A percentile compares a stretch with the other conserved stretches of the same genome.
phyloP scores from a whole-genome alignment of 2,888 invertebrate genomes.

The Polyommatus iphigenia region DNA sequence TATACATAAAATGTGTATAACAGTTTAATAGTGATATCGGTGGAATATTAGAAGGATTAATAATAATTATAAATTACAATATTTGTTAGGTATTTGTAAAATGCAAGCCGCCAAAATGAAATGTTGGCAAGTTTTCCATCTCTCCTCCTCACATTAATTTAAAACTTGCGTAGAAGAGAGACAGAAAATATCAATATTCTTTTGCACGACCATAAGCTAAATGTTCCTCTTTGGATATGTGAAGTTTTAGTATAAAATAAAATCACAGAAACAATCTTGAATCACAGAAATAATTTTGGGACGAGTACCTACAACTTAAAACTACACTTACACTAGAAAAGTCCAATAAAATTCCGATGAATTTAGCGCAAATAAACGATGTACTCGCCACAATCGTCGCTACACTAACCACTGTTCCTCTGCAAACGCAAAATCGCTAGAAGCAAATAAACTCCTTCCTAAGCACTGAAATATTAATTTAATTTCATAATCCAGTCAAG shows the following conservation, averaged over 20 bases:
- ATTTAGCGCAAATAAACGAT: slow-evolving; percentile 72
- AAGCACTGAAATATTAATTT: slow-evolving; percentile 8
- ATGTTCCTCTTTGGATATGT: slow-evolving; percentile 28
- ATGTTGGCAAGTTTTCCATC: not conserved
- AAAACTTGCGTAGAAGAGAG: not conserved
- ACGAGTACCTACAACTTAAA: slow-evolving; percentile 62
- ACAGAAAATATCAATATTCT: not conserved
- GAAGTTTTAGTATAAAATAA: not conserved
- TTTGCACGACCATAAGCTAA: slow-evolving; percentile 1
- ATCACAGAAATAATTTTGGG: slow-evolving; percentile 37
- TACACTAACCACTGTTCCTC: slow-evolving; percentile 37
- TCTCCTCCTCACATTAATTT: not conserved
- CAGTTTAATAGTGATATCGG: slow-evolving; percentile 2
- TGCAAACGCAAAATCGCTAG: slow-evolving; percentile 12
- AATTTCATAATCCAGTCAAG: slow-evolving; percentile 6
- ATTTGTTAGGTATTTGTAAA: not conserved
- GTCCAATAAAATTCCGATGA: slow-evolving; percentile 64
- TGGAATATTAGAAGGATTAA: slow-evolving; percentile 16
- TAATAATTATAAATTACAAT: not conserved
- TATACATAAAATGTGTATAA: slow-evolving; percentile 1
- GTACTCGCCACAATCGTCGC: slow-evolving; percentile 70
- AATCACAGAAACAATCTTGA: not conserved
- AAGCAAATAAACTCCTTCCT: slow-evolving; percentile 33
- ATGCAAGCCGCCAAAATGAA: too few species aligned
- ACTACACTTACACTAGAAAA: slow-evolving; percentile 59